phyloP scores from a whole-genome alignment of 2,797 vertebrate species.

The Spatula clypeata region DNA sequence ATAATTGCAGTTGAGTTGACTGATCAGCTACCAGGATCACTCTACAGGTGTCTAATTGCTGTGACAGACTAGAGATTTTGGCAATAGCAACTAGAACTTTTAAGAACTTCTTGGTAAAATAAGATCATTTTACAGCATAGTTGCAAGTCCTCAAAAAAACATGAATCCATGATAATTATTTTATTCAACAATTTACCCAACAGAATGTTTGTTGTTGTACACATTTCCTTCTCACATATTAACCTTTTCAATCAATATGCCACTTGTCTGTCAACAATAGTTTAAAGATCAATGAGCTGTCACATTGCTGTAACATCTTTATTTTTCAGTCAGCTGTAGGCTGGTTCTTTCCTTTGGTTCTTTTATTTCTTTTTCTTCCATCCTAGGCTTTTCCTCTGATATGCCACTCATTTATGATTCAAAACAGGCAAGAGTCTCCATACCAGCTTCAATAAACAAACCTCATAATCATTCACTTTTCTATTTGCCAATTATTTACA shows the following conservation, averaged over 20 bases:
- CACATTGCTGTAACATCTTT: not conserved
- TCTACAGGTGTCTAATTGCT: not conserved
- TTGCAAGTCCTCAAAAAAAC: not conserved
- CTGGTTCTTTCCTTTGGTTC: not conserved
- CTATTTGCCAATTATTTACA: not conserved
- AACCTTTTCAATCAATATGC: not conserved
- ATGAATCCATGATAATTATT: not conserved
- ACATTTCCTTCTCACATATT: not conserved
- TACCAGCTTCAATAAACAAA: not conserved
- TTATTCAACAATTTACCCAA: not conserved
- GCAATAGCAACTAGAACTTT: not conserved
- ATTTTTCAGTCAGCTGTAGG: not conserved
- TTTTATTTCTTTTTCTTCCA: not conserved
- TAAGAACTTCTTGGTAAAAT: slow-evolving; percentile 1
- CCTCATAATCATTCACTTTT: not conserved
- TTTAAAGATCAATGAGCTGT: not conserved
- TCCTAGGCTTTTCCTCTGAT: not conserved
- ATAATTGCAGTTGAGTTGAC: not conserved
- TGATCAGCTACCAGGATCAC: not conserved
- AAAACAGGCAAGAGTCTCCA: not conserved
- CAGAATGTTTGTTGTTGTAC: not conserved
- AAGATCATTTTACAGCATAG: not conserved
- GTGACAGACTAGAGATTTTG: not conserved
- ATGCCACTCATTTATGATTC: not conserved
- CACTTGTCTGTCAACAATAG: not conserved